These are phyloP conservation scores for Seira ritae DNA, from an alignment of 2,888 invertebrate genomes.

Conservation along the genomic window DNA sequence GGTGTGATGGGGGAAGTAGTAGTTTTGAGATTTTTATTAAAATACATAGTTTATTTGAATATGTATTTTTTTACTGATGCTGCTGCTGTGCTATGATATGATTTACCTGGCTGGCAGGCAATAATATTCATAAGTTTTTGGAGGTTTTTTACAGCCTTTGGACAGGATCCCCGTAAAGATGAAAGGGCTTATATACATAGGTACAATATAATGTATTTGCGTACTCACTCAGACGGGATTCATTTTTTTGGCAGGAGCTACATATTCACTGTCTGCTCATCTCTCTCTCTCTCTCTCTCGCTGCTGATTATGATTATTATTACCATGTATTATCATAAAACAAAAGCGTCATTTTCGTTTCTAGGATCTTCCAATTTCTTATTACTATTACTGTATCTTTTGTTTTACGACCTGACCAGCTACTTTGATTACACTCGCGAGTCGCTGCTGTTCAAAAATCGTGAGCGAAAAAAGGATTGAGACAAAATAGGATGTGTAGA, in stretches of 20 bases:
- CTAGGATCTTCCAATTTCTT: constrained; percentile 46
- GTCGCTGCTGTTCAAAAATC: constrained; percentile 3
- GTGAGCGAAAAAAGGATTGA: background rate
- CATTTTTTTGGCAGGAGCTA: constrained; percentile 12
- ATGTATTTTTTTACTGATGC: constrained; percentile 15
- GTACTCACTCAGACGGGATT: background rate
- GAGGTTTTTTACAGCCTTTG: constrained; percentile 14
- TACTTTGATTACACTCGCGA: constrained; percentile 18
- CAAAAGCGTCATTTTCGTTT: constrained; percentile 60
- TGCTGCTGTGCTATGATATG: constrained; percentile 17
- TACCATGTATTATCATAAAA: constrained; percentile 54
- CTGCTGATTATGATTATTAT: constrained; percentile 56
- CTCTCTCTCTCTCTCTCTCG: background rate
- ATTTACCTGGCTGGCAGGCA: constrained; percentile 18
- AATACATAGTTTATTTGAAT: constrained; percentile 18
- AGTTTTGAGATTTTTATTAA: constrained; percentile 9
- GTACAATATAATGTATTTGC: background rate
- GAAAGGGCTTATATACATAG: background rate
- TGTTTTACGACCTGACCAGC: constrained; percentile 7
- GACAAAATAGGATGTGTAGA: background rate
- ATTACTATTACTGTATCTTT: constrained; percentile 30
- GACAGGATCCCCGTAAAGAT: constrained; percentile 6
- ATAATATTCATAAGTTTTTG: constrained; percentile 18
- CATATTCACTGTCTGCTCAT: no score
- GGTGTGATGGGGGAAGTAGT: constrained; percentile 28